Evolutionary conservation across 2,888 invertebrate genomes (phyloP).

Genomic region (Chalcis sispes): DNA sequence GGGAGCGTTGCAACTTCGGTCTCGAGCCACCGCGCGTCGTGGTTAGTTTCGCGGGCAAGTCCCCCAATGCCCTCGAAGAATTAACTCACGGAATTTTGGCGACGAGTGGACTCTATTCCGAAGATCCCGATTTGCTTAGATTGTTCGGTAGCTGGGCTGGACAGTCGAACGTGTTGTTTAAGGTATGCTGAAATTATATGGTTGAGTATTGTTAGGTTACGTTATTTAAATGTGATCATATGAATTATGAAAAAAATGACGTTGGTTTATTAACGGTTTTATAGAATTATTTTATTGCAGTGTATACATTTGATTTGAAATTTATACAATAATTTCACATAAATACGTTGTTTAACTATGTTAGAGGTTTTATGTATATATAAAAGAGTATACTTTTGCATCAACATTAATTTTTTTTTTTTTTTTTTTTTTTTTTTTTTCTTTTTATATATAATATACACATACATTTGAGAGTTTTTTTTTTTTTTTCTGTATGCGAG

Average conservation of each 20-base stretch:
- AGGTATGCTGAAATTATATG: slow-evolving; percentile 75
- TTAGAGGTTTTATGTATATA: too few species aligned
- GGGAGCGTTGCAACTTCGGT: slow-evolving; percentile 80
- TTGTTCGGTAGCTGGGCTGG: slow-evolving; percentile 81
- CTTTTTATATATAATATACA: too few species aligned
- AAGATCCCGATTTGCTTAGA: slow-evolving; percentile 80
- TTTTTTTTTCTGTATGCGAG: neutral
- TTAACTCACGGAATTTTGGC: slow-evolving; percentile 81
- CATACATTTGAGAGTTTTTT: too few species aligned
- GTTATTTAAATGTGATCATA: neutral
- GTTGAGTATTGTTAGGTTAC: too few species aligned
- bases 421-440: too few species aligned
- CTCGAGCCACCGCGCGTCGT: slow-evolving; percentile 80
- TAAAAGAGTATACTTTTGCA: too few species aligned
- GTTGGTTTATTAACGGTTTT: neutral
- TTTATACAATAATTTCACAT: too few species aligned
- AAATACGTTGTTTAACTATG: too few species aligned
- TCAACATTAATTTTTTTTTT: too few species aligned
- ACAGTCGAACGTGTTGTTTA: slow-evolving; percentile 77
- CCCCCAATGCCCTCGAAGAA: slow-evolving; percentile 79
- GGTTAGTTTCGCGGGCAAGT: slow-evolving; percentile 76
- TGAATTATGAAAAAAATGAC: neutral
- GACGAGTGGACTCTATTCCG: slow-evolving; percentile 78
- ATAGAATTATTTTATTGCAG: too few species aligned
- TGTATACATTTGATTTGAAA: too few species aligned